Evolutionary conservation across 2,797 vertebrate species (phyloP).

Genomic region (Sebastes itinus): DNA sequence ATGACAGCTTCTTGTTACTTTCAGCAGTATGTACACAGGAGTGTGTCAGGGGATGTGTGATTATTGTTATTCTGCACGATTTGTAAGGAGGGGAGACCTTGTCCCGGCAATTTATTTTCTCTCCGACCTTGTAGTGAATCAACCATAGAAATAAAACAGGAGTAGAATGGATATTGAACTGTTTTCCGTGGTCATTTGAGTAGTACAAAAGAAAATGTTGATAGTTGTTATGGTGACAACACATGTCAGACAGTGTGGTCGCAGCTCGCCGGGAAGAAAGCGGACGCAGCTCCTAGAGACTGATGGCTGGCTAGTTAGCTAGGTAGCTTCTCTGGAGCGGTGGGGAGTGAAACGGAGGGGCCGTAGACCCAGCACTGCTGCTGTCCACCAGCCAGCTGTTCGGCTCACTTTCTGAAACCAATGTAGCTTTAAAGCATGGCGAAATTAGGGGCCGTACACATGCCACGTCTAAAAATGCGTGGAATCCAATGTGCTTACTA

Average conservation of each 20-base stretch:
- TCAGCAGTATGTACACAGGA: slow-evolving; percentile 6
- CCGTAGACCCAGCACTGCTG: no score
- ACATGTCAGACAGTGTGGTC: not conserved
- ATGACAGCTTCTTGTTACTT: slow-evolving; percentile 22
- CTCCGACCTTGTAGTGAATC: slow-evolving; percentile 12
- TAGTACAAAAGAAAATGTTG: not conserved
- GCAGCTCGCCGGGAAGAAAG: no score
- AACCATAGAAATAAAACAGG: not conserved
- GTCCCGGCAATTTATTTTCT: not conserved
- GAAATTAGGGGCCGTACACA: not conserved
- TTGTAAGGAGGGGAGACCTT: not conserved
- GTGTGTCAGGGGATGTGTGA: slow-evolving; percentile 1
- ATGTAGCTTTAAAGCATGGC: not conserved
- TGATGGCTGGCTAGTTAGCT: not conserved
- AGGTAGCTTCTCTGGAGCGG: no score
- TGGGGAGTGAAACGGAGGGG: no score
- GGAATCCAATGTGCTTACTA: no score
- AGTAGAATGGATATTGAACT: not conserved
- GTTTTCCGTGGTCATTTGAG: not conserved
- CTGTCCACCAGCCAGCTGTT: not conserved
- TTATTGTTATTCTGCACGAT: slow-evolving; percentile 3
- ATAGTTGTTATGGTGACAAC: not conserved
- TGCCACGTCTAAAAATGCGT: no score
- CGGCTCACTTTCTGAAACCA: not conserved
- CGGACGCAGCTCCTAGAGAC: not conserved